These are phyloP conservation scores for Drosophila emarginata DNA, from an alignment of 2,888 invertebrate genomes.

Conservation along the genomic window DNA sequence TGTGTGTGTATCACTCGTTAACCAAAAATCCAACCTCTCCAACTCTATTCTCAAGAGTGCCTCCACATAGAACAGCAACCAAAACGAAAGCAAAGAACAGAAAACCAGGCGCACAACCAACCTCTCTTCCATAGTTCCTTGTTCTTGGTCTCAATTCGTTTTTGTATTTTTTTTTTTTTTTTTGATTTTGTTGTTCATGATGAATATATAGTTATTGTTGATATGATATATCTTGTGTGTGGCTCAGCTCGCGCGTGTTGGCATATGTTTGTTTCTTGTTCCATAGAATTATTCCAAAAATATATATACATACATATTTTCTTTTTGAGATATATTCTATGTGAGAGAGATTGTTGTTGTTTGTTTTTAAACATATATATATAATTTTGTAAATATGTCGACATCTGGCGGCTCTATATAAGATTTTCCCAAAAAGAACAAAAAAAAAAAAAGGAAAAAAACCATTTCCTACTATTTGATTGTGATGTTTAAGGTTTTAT, in stretches of 20 bases:
- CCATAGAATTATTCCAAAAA: slow-evolving; percentile 2
- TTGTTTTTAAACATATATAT: slow-evolving; percentile 72
- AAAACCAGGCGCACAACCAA: slow-evolving; percentile 13
- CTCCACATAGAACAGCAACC: slow-evolving; percentile 37
- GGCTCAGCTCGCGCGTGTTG: slow-evolving; percentile 4
- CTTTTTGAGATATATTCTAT: not conserved
- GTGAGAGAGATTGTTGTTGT: slow-evolving; percentile 61
- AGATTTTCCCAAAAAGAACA: too few relatives aligned
- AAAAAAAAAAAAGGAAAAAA: too few relatives aligned
- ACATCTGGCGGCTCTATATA: slow-evolving; percentile 35
- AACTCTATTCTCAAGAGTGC: slow-evolving; percentile 73
- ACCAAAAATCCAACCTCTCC: slow-evolving; percentile 63
- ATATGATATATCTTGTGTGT: not conserved
- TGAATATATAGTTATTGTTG: slow-evolving; percentile 5
- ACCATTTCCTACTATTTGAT: not conserved
- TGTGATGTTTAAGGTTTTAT: slow-evolving; percentile 2
- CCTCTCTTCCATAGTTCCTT: slow-evolving; percentile 11
- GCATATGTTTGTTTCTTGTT: slow-evolving; percentile 6
- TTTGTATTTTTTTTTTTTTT: not conserved
- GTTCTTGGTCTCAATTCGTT: slow-evolving; percentile 3
- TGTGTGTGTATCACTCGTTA: slow-evolving; percentile 5
- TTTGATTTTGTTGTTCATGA: not conserved
- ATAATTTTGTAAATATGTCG: slow-evolving; percentile 77
- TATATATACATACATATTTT: too few relatives aligned
- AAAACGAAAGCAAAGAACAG: slow-evolving; percentile 34